Evolutionary conservation across 37 sponge, comb jelly and placozoan species (phyloP).

Genomic region (Lycopodina hypogea): DNA sequence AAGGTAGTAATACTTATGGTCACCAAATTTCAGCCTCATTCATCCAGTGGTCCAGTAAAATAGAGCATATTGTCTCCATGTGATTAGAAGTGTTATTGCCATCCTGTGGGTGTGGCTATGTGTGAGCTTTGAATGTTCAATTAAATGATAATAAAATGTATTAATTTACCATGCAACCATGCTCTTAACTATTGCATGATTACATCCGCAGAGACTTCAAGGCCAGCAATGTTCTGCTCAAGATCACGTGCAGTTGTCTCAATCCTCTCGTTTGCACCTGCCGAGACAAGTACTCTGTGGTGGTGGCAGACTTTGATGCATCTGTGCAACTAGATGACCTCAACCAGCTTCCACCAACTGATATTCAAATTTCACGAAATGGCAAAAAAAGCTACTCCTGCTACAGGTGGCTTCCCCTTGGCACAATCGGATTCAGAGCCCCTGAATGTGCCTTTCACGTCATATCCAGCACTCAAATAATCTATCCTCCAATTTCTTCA

Average conservation of each 20-base stretch:
- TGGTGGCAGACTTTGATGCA: constrained; percentile 41
- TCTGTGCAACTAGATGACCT: constrained; percentile 23
- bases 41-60: too few species aligned
- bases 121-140: too few species aligned
- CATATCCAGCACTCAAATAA: neutral
- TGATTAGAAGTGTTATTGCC: too few species aligned
- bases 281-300: constrained; percentile 19
- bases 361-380: neutral
- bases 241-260: constrained; percentile 6
- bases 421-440: constrained; percentile 25
- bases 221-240: constrained; percentile 25
- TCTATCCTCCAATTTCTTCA: constrained; percentile 7
- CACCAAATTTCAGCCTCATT: too few species aligned
- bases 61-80: too few species aligned
- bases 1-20: too few species aligned
- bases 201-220: constrained; percentile 44
- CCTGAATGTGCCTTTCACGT: constrained; percentile 13
- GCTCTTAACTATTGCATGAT: too few species aligned
- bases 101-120: too few species aligned
- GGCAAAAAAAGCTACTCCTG: neutral
- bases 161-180: too few species aligned
- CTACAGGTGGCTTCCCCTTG: constrained; percentile 22
- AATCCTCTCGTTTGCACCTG: constrained; percentile 26
- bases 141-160: too few species aligned
- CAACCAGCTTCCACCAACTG: neutral